Evolutionary conservation across 2,797 vertebrate species (phyloP), one percentile per base, ranked within the genome.

Genomic region (Xenopus petersii): DNA sequence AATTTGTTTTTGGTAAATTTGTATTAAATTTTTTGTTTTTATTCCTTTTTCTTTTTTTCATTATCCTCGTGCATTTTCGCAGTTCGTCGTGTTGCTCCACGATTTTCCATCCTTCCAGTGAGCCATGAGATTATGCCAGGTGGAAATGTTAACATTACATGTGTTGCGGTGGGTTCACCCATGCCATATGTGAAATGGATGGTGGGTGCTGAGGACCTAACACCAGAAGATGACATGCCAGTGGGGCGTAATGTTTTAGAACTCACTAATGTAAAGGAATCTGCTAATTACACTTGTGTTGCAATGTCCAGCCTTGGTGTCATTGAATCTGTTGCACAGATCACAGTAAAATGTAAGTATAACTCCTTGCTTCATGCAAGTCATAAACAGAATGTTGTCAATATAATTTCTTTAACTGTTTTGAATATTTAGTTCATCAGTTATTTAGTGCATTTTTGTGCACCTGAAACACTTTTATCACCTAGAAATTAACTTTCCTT

Each of bases 171-270:
- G 84, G 98, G 98, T 42, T 98, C 98, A 0, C 97, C 97, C 83
- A 99, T 99, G 98, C 97, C 98, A 0, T 98, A 98, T 51, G 97
- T 98, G 84, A 99, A 99, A 87, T 99, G 98, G 98, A 98, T 97
- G 97, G 93, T 98, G 81, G 97, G 97, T 80, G 89, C 94, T 0
- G 97, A 99, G 86, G 98, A 99, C 84, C 88, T 99, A 86, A 99
- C 98, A 0, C 97, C 97, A 0, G 98, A 99, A 82, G 97, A 98
- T n/a, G 98, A 98, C 89, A 99, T 99, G 97, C 98, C 97, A 0
- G 97, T 99, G 81, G 98, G 98, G 66, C 93, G 98, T 63, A 99
- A 99, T 0, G 98, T 99, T 73, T 92, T 99, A 61, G 97, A 98
- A 79, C 94, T 99, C 86, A 97, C 94, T 5, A 93, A 95, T 0